Percentiles rank a stretch among this genome's conserved stretches.
phyloP scores from a whole-genome alignment of 92 coral and sea anemone species.

The Galaxea fascicularis region DNA sequence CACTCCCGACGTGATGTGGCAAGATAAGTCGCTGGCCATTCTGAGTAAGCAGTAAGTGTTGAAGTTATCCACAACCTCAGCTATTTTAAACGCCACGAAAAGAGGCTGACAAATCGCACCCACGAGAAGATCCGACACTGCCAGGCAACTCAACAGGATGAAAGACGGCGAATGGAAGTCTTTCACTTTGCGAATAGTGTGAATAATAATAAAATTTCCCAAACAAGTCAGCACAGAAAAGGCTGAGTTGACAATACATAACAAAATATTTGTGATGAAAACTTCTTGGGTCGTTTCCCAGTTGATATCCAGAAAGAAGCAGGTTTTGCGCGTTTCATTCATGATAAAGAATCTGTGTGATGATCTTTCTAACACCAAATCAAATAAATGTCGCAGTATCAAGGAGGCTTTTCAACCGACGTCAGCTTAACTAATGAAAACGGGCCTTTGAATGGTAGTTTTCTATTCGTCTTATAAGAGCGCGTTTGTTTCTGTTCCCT shows the following conservation, averaged over 20 bases:
- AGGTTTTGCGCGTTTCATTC: neutral
- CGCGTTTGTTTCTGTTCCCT: too few species aligned
- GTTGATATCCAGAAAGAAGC: neutral
- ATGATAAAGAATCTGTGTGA: too few species aligned
- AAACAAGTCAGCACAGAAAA: slow-evolving; percentile 16
- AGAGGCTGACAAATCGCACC: slow-evolving; percentile 25
- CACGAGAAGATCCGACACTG: slow-evolving; percentile 31
- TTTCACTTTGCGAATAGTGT: neutral
- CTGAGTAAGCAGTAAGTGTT: slow-evolving; percentile 4
- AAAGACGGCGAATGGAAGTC: slow-evolving; percentile 22
- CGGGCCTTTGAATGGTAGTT: too few species aligned
- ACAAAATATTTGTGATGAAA: neutral
- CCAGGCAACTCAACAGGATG: slow-evolving; percentile 28
- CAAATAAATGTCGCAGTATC: too few species aligned
- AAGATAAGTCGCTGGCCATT: neutral
- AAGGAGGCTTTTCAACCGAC: too few species aligned
- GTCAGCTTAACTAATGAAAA: too few species aligned
- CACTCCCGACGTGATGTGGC: slow-evolving; percentile 28
- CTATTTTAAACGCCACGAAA: slow-evolving; percentile 23
- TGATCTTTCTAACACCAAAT: too few species aligned
- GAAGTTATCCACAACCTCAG: neutral
- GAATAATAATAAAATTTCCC: slow-evolving; percentile 10
- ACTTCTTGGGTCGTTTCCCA: neutral
- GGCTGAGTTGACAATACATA: slow-evolving; percentile 8
- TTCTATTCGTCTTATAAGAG: too few species aligned